Base-by-base conservation (phyloP, 2,888 invertebrate genomes). In the Scelioninae gen. 1 region DNA sequence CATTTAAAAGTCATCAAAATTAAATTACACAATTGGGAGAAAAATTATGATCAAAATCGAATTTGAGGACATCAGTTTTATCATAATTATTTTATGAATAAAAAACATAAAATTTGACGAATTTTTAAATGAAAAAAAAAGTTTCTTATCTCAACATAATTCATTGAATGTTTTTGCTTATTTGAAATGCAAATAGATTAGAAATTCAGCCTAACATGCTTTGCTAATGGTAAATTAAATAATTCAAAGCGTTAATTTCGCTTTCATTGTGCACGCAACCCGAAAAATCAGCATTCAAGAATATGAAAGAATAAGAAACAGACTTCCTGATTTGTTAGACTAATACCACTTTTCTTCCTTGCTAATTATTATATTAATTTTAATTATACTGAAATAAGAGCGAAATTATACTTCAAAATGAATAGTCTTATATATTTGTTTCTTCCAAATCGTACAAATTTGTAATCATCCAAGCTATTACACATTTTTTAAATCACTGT, bases 201-300 rank as follows among this genome's bases (percentile, higher is more conserved):
- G 68, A 68, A 68, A 53, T 31, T 53, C 31, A 51, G 32, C 9
- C 9, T 16, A 49, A 29, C 23, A 4, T 34, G 5, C 53, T 53
- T 49, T 60, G 7, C 23, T 11, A 60, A 71, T 7, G 7, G 8
- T 5, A 23, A 9, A 51, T 62, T 60, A 62, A 60, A 60, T 45
- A 47, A 65, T 45, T 58, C 15, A 32, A 32, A 34, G 63, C 55
- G 31, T 63, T 65, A 65, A 71, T 72, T 62, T 82, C 76, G 66
- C 77, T 82, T 82, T 82, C 77, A 56, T 63, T 62, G 72, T 81
- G 72, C 82, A 77, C 34, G 71, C 68, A 82, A 66, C 60, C 4
- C 32, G 60, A 51, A 56, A 77, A 76, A 77, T 66, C 51, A 63
- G 49, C 81, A 68, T 62, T 55, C 51, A 34, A 66, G 72, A 11